Base-by-base conservation (phyloP, 2,888 invertebrate genomes). In the Caradrina kadenii region DNA sequence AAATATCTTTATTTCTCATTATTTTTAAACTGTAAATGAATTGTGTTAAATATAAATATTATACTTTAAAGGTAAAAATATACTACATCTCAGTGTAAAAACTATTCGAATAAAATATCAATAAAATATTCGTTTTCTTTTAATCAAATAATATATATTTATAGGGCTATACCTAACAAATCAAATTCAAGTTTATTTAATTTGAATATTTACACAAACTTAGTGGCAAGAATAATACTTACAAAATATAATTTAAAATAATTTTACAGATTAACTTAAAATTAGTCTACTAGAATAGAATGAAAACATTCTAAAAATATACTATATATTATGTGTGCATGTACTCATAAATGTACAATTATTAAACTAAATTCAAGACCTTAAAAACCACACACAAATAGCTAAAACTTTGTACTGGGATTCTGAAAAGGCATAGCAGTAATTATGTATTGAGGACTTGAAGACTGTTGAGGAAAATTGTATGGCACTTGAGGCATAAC, bases 381-480 rank as follows among this genome's bases (percentile, higher is more conserved):
- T 42, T 26, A 11, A 10, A 52, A 26, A 21, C 31, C 11, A 54
- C 42, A 58, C 31, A 17, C 35, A 35, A 15, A 19, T 52, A 21
- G 1, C 54, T 26, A 66, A 53, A 39, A 60, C 17, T 79, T 66
- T 26, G 50, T 61, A 79, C 71, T 83, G 35, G 80, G 42, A 65
- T 85, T 87, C 52, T 84, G 87, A 50, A 84, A 86, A 13, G 92
- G 90, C 2, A 91, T 63, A 10, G 88, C 83, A 52, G 88, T 83
- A 19, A 93, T 77, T 3, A 93, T 81, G 73, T 91, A 92, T 68
- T 92, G 92, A 42, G 90, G 82, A 60, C 69, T 73, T 65, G 81
- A 45, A 8, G 80, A 52, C 58, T 76, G 86, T 54, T 83, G 73
- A 11, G 83, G 70, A 45, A 81, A 76, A 39, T 75, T 80, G 13